Percentiles rank a stretch among this genome's conserved stretches.
Evolutionary conservation across 2,797 vertebrate genomes (phyloP).

Genomic region (Hemibagrus guttatus): DNA sequence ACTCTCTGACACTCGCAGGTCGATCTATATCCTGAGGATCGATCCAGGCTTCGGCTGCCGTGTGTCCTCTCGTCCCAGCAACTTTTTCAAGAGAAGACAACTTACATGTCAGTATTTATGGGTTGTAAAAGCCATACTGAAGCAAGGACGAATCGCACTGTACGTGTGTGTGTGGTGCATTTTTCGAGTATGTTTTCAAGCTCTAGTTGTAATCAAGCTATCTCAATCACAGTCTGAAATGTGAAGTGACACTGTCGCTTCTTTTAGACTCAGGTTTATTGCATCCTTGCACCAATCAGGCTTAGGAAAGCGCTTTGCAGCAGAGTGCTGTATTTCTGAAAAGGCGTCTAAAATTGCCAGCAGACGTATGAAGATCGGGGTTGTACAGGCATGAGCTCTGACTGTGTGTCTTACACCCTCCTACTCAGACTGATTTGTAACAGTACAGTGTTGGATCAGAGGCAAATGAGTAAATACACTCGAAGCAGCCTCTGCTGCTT

Average conservation of each 20-base stretch:
- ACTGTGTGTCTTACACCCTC: neutral
- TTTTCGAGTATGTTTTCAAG: neutral
- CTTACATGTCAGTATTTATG: neutral
- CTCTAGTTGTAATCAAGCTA: neutral
- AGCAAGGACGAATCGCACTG: neutral
- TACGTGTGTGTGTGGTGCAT: neutral
- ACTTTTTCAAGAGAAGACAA: neutral
- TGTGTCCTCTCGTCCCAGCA: neutral
- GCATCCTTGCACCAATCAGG: neutral
- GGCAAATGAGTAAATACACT: neutral
- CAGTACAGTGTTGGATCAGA: neutral
- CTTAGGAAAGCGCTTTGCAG: neutral
- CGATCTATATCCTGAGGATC: conserved; percentile 11
- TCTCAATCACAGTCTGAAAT: neutral
- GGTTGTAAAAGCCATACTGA: neutral
- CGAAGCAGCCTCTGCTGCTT: neutral
- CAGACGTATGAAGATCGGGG: neutral
- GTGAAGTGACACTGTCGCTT: neutral
- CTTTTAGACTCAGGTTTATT: neutral
- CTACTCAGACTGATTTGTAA: neutral
- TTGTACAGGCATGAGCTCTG: neutral
- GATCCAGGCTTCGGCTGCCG: neutral
- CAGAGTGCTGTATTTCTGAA: neutral
- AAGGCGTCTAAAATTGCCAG: neutral
- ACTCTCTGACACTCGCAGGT: neutral